Evolutionary conservation across 2,113 vertebrate species (phyloP).

Genomic region (Pungitius pungitius): DNA sequence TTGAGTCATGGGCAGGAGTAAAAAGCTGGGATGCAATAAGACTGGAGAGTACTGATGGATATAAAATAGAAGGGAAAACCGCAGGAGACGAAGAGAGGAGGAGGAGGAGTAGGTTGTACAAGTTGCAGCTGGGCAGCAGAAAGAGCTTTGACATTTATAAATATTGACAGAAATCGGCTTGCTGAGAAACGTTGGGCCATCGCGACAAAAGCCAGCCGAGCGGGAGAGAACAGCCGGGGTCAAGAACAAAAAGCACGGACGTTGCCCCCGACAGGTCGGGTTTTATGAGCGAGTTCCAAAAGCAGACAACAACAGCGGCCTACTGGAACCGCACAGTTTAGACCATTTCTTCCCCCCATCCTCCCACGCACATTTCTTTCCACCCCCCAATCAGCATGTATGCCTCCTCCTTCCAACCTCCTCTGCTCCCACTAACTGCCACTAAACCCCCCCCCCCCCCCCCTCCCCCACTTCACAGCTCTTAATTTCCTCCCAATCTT

Average conservation of each 20-base stretch:
- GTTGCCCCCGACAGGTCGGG: conserved; percentile 41
- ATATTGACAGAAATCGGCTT: conserved; percentile 69
- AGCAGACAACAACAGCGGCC: conserved; percentile 12
- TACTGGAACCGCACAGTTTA: not conserved
- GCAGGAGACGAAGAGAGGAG: conserved; percentile 38
- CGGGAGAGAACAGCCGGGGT: conserved; percentile 33
- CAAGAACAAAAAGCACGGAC: not conserved
- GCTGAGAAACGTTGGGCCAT: conserved; percentile 60
- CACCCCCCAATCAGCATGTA: not conserved
- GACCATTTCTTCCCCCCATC: not conserved
- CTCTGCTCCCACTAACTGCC: not conserved
- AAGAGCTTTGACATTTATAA: conserved; percentile 69
- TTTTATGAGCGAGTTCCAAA: conserved; percentile 46
- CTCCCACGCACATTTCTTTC: not conserved
- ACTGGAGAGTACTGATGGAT: conserved; percentile 8
- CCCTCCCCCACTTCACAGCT: not conserved
- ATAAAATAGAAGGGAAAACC: conserved; percentile 1
- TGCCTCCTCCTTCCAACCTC: not conserved
- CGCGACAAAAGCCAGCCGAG: conserved; percentile 39
- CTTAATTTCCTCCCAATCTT: not conserved
- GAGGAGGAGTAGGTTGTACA: conserved; percentile 22
- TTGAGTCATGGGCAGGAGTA: not conserved
- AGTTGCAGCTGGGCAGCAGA: conserved; percentile 24
- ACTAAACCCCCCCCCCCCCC: not conserved
- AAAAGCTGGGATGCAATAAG: conserved; percentile 16